Evolutionary conservation across 2,888 invertebrate genomes (phyloP), one percentile per base, ranked within the genome.

Genomic region (Acanthosepion lycidas): DNA sequence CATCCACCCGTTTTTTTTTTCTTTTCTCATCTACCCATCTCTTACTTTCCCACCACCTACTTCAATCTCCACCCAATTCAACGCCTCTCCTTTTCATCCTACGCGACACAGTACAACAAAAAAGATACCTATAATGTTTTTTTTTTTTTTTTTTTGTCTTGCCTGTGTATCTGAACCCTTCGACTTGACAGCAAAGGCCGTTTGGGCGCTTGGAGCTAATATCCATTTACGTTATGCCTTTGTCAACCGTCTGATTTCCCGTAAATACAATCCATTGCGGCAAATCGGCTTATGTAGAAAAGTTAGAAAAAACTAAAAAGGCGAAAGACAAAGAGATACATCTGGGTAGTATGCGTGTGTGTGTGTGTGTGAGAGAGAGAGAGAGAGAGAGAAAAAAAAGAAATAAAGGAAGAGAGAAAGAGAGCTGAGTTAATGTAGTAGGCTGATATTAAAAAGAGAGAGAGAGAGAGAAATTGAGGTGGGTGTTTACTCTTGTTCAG

Each of bases 161-260:
- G n/a, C n/a, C n/a, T 33, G 78, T 78, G 12, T 78, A 78, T 78
- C 78, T 78, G 78, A 78, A 78, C n/a, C 15, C 78, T 15, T 33
- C 78, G n/a, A 78, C n/a, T 78, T 78, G 78, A 78, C 78, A 78
- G 78, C 78, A n/a, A 78, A 12, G n/a, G 78, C 78, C 78, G 78
- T n/a, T 78, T n/a, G n/a, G 78, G n/a, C n/a, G 28, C n/a, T 78
- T 78, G 28, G 26, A 78, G 78, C n/a, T 28, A 28, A 28, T 55
- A 55, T 55, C 55, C 55, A 55, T 55, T 55, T 28, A 78, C 78
- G 78, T n/a, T 78, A 0, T n/a, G 59, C 78, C n/a, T 78, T n/a
- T 78, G 78, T 78, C 12, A 59, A 23, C 23, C 59, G 59, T 20
- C 59, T 59, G 78, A n/a, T 78, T 78, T 33, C 78, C 78, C 78